These are phyloP conservation scores for Mellivora capensis DNA, from an alignment of 2,113 vertebrate genomes.

Conservation along the genomic window DNA sequence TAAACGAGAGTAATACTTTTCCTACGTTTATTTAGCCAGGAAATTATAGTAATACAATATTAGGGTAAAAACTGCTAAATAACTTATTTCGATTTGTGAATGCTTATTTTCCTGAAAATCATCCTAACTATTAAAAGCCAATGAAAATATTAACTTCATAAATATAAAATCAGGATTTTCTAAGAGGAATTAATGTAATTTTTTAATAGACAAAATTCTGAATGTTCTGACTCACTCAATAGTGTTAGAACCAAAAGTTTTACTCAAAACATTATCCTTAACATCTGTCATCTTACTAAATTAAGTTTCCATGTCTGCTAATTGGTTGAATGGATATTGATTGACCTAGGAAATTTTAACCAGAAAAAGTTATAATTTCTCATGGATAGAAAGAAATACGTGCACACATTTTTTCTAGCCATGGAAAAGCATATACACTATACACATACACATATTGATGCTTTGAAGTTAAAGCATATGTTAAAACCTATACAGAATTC, in stretches of 20 bases:
- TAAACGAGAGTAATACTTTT: neutral
- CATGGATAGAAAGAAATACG: neutral
- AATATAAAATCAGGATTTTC: conserved; percentile 12
- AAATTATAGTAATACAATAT: neutral
- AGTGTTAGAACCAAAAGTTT: neutral
- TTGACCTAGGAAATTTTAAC: neutral
- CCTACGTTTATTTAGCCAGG: neutral
- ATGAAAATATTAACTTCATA: neutral
- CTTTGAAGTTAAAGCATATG: neutral
- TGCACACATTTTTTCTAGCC: neutral
- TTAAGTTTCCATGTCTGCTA: neutral
- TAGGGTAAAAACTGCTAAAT: neutral
- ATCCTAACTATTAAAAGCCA: neutral
- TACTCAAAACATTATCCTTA: neutral
- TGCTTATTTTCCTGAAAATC: neutral
- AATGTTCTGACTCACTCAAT: neutral
- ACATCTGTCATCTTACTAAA: neutral
- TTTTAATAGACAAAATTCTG: neutral
- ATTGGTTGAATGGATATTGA: neutral
- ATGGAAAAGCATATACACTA: neutral
- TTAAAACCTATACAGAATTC: neutral
- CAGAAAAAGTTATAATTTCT: neutral
- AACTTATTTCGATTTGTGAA: neutral
- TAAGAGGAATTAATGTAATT: neutral
- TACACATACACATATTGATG: neutral